A percentile compares a stretch with the other conserved stretches of the same genome.
Conservation (phyloP, 2,113 vertebrate genomes). For the Elephantulus edwardii region DNA sequence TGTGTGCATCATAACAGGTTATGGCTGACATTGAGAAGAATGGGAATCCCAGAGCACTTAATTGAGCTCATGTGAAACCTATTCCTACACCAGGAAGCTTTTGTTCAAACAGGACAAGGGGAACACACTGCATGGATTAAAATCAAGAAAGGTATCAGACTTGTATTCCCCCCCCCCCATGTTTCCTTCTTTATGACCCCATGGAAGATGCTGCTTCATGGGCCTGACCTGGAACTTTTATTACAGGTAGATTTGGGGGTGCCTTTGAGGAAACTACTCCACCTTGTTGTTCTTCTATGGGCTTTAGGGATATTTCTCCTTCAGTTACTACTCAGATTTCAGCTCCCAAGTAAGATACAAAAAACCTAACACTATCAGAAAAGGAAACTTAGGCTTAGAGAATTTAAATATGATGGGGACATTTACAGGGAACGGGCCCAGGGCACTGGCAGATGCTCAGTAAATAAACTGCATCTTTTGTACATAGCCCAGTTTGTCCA, state of each 20-base stretch:
- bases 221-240: background rate
- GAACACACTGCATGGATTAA: too few species aligned
- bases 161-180: too few species aligned
- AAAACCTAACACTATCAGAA: background rate
- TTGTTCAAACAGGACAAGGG: too few species aligned
- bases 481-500: constrained; percentile 84
- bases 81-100: too few species aligned
- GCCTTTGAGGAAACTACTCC: background rate
- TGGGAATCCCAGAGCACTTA: too few species aligned
- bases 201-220: background rate
- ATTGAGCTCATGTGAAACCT: too few species aligned
- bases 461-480: constrained; percentile 83
- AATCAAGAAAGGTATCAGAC: too few species aligned
- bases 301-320: background rate
- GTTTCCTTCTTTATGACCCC: background rate
- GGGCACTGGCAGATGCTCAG: constrained; percentile 59
- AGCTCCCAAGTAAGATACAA: background rate
- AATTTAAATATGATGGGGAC: background rate
- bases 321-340: background rate
- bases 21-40: too few species aligned
- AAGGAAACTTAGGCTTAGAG: background rate
- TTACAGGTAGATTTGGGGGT: background rate
- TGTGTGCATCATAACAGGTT: too few species aligned
- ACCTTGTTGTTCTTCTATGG: background rate
- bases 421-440: background rate